Evolutionary conservation across 2,113 vertebrate species (phyloP), one percentile per base, ranked within the genome.

Genomic region (Opisthocomus hoazin): DNA sequence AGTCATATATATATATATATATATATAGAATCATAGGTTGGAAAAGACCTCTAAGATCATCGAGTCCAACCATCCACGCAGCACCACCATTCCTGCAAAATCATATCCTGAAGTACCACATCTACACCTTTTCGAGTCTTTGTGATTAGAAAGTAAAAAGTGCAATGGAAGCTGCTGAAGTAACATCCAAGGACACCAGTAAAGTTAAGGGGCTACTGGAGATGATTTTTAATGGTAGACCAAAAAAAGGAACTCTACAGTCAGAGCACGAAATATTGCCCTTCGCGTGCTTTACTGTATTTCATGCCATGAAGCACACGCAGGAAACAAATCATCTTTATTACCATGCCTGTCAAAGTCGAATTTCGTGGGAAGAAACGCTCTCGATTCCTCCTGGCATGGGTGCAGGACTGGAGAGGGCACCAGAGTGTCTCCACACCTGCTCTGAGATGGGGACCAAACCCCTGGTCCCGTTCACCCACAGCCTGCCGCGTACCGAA

Each of bases 401-500:
- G 19, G 43, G 34, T 15, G 29, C 63, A n/a, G 57, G 64, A 32
- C 29, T 39, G 70, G 50, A n/a, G 43, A 45, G 50, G 56, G 18
- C 18, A 10, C 54, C 63, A 29, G 48, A 41, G 5, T 11, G 9
- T 6, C 66, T 39, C 58, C 3, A 3, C 7, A 18, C 61, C 22
- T 27, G 45, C 78, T 39, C 29, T 0, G 1, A 39, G 65, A 39
- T 3, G 4, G 24, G 29, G 37, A 58, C 6, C 5, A 58, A 43
- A 21, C 1, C 36, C 39, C 32, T 1, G 5, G 19, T 32, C 39
- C 45, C 2, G 10, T 30, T 39, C 63, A 14, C 37, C 37, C 29
- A 5, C 51, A 11, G 34, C 34, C 37, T 2, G 3, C 27, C 1
- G 0, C 10, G 2, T 21, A 2, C 41, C 6, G 0, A 30, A 30